These are phyloP conservation scores for Laticauda laticaudata DNA, from an alignment of 2,113 vertebrate genomes.

Conservation along the genomic window DNA sequence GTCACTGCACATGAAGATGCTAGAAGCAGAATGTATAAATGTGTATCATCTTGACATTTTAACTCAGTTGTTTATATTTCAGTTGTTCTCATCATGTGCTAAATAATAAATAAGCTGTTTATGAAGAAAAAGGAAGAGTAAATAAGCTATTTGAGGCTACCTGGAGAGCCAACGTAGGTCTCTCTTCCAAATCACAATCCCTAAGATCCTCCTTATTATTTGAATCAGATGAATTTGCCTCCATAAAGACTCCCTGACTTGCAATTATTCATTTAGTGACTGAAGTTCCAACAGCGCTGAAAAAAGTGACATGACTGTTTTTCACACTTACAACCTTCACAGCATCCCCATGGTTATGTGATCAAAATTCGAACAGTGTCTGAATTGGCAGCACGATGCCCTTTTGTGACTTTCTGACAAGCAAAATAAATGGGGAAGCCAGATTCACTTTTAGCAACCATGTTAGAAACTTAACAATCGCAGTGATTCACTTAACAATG, in stretches of 20 bases:
- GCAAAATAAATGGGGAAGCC: too few relatives aligned
- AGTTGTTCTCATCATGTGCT: too few relatives aligned
- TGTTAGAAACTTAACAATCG: not conserved
- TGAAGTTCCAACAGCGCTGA: not conserved
- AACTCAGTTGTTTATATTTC: not conserved
- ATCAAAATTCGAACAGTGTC: not conserved
- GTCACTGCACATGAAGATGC: not conserved
- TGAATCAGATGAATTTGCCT: not conserved
- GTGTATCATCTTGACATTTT: not conserved
- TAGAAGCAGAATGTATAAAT: not conserved
- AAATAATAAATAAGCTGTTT: not conserved
- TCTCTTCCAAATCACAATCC: too few relatives aligned
- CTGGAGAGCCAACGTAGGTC: not conserved
- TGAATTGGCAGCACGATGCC: not conserved
- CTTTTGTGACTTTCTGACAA: too few relatives aligned
- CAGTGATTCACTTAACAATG: not conserved
- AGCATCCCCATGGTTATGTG: not conserved
- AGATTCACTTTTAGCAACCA: not conserved
- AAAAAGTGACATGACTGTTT: not conserved
- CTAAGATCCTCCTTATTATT: not conserved
- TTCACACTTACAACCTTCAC: not conserved
- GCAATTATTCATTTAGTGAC: not conserved
- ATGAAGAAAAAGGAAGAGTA: not conserved
- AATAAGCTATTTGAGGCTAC: not conserved
- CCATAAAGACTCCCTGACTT: not conserved